Conservation (phyloP, 2,797 vertebrate genomes). For the Ctenochaetus hawaiiensis region DNA sequence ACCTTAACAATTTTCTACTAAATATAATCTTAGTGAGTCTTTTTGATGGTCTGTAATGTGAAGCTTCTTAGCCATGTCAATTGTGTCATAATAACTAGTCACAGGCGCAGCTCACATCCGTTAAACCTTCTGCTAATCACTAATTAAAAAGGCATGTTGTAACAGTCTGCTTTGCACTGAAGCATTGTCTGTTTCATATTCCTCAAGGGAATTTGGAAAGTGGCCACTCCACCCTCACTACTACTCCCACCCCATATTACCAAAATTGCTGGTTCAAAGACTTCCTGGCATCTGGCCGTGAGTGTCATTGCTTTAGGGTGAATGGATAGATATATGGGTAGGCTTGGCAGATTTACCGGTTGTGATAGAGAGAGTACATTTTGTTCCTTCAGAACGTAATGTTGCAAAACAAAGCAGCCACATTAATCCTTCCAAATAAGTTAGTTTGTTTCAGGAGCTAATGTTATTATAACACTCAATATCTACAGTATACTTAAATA, state of each 20-base stretch:
- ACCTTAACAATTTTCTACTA: neutral
- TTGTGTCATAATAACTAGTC: conserved; percentile 3
- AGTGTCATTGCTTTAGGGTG: conserved; percentile 13
- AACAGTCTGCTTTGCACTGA: neutral
- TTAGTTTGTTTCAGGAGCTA: neutral
- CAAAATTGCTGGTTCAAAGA: conserved; percentile 42
- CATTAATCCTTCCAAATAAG: neutral
- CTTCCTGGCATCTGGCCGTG: conserved; percentile 53
- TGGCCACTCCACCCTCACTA: neutral
- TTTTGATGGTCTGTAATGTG: neutral
- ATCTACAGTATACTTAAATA: no score
- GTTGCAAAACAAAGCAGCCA: neutral
- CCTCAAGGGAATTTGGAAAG: conserved; percentile 36
- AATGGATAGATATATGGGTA: conserved; percentile 2
- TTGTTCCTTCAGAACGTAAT: neutral
- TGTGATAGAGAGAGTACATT: neutral
- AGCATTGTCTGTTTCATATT: conserved; percentile 30
- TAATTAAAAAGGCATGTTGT: conserved; percentile 44
- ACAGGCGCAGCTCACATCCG: conserved; percentile 9
- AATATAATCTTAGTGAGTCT: neutral
- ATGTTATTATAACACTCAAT: neutral
- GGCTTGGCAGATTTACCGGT: neutral
- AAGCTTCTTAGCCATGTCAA: neutral
- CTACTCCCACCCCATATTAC: conserved; percentile 11
- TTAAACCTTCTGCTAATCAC: conserved; percentile 7